A percentile compares a stretch with the other conserved stretches of the same genome.
phyloP scores from a whole-genome alignment of 2,888 invertebrate species.

The Drosophila cognata region DNA sequence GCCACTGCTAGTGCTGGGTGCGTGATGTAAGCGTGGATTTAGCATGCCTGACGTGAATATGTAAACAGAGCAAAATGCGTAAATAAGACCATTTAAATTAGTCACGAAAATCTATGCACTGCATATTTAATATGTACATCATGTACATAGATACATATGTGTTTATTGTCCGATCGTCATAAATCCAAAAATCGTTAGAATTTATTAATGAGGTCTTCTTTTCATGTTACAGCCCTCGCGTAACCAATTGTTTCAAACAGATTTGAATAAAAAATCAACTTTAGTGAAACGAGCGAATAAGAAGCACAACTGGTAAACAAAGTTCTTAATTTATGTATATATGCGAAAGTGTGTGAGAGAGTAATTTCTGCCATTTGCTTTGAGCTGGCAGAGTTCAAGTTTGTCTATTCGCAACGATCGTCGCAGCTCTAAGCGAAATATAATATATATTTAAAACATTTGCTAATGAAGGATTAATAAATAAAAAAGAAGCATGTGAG shows the following conservation, averaged over 20 bases:
- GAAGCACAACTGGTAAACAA: slow-evolving; percentile 36
- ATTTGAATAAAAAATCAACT: slow-evolving; percentile 11
- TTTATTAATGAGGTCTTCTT: neutral
- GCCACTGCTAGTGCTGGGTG: too few species aligned
- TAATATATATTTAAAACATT: slow-evolving; percentile 12
- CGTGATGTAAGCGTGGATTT: neutral
- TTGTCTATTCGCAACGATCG: slow-evolving; percentile 19
- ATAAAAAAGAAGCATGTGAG: slow-evolving; percentile 6
- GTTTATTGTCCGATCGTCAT: neutral
- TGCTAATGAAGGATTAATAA: slow-evolving; percentile 25
- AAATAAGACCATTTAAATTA: neutral
- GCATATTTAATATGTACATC: neutral
- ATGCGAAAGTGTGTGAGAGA: neutral
- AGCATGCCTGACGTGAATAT: neutral
- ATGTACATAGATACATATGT: neutral
- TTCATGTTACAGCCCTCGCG: slow-evolving; percentile 15
- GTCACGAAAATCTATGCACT: neutral
- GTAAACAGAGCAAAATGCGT: neutral
- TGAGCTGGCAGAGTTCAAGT: slow-evolving; percentile 38
- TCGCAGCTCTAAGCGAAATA: slow-evolving; percentile 6
- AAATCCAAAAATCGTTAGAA: neutral
- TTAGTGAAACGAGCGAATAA: slow-evolving; percentile 27
- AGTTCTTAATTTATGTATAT: slow-evolving; percentile 39
- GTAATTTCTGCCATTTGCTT: slow-evolving; percentile 4
- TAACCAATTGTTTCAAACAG: slow-evolving; percentile 9